phyloP scores from a whole-genome alignment of 2,113 vertebrate species.

The Anolis carolinensis region DNA sequence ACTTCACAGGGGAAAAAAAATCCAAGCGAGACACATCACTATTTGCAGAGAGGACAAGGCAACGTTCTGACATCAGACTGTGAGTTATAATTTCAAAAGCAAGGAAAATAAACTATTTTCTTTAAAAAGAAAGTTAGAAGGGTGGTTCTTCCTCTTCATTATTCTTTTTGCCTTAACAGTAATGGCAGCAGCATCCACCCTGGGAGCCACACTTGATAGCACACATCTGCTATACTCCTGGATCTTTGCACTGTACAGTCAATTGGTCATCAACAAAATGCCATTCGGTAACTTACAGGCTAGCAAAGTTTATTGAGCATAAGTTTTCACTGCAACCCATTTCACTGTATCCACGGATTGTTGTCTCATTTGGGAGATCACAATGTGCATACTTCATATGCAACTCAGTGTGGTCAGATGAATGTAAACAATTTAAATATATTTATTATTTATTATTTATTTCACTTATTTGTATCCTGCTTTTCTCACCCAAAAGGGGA shows the following conservation, averaged over 20 bases:
- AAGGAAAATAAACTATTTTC: neutral
- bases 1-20: neutral
- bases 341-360: too few relatives aligned
- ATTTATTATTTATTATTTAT: too few relatives aligned
- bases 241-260: neutral
- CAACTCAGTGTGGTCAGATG: too few relatives aligned
- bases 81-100: neutral
- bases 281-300: too few relatives aligned
- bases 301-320: too few relatives aligned
- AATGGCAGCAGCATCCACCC: neutral
- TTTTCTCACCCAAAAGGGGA: too few relatives aligned
- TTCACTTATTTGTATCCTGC: too few relatives aligned
- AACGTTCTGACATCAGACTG: neutral
- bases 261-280: too few relatives aligned
- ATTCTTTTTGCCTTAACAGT: neutral
- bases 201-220: neutral
- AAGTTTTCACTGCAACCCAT: too few relatives aligned
- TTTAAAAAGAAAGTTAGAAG: neutral
- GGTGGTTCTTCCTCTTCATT: neutral
- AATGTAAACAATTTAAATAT: too few relatives aligned
- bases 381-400: too few relatives aligned
- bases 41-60: neutral
- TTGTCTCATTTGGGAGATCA: too few relatives aligned
- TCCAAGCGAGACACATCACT: neutral
- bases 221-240: constrained; percentile 1